Conservation (phyloP, 2,888 invertebrate species). For the Morpho helenor region DNA sequence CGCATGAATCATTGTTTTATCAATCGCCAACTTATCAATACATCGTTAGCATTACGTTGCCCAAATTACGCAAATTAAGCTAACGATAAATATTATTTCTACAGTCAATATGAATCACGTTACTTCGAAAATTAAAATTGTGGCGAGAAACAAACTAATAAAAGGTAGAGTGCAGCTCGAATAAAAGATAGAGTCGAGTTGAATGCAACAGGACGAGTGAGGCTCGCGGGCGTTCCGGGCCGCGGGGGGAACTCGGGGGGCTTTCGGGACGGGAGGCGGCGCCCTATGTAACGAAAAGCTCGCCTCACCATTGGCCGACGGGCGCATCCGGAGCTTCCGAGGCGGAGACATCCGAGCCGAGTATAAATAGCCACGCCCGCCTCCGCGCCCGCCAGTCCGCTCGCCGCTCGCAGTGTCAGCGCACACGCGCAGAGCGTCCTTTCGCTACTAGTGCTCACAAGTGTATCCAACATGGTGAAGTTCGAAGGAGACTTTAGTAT, state of each 20-base stretch:
- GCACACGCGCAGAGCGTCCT: constrained; percentile 45
- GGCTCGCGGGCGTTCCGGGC: constrained; percentile 13
- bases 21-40: constrained; percentile 4
- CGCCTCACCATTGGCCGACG: constrained; percentile 43
- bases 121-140: constrained; percentile 35
- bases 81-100: too few species aligned
- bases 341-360: constrained; percentile 45
- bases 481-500: constrained; percentile 88
- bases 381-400: constrained; percentile 69
- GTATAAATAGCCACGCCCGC: constrained; percentile 62
- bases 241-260: constrained; percentile 29
- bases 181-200: constrained; percentile 26
- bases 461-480: constrained; percentile 71
- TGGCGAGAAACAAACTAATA: constrained; percentile 5
- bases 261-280: constrained; percentile 46
- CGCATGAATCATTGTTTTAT: constrained; percentile 7
- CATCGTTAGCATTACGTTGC: not conserved
- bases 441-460: constrained; percentile 38
- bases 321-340: constrained; percentile 38
- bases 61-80: constrained; percentile 2
- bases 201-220: constrained; percentile 29
- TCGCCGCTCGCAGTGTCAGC: constrained; percentile 55
- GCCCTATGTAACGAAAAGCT: constrained; percentile 66
- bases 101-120: constrained; percentile 30
- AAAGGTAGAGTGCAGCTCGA: constrained; percentile 14